A percentile compares a stretch with the other conserved stretches of the same genome.
phyloP scores from a whole-genome alignment of 2,888 invertebrate species.

The Epicampocera succincta region DNA sequence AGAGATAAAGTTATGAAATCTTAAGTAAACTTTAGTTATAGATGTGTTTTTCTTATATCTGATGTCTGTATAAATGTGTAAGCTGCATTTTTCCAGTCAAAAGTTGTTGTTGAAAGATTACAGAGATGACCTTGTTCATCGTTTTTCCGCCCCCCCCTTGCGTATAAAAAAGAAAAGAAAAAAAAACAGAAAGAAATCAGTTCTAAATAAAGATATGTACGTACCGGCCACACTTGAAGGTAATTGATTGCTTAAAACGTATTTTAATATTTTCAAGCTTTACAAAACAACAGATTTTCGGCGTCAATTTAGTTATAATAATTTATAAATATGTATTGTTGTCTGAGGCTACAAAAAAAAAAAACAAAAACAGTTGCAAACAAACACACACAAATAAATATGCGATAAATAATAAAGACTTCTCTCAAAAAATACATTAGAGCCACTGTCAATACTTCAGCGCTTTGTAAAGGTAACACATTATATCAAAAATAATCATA shows the following conservation, averaged over 20 bases:
- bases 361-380: conserved; percentile 24
- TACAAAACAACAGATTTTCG: conserved; percentile 50
- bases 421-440: conserved; percentile 45
- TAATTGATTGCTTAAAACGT: conserved; percentile 63
- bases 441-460: conserved; percentile 44
- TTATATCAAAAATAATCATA: conserved; percentile 51
- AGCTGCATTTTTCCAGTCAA: conserved; percentile 64
- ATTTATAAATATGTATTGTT: conserved; percentile 41
- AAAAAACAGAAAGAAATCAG: conserved; percentile 23
- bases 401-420: conserved; percentile 38
- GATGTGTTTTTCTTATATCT: conserved; percentile 39
- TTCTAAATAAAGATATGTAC: conserved; percentile 33
- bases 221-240: conserved; percentile 58
- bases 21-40: conserved; percentile 55
- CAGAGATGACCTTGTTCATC: conserved; percentile 62
- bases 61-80: conserved; percentile 41
- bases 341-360: conserved; percentile 57
- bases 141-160: conserved; percentile 34
- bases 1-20: conserved; percentile 54
- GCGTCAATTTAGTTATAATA: conserved; percentile 54
- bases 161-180: conserved; percentile 19
- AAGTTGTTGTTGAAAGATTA: conserved; percentile 56
- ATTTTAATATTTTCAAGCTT: conserved; percentile 63
- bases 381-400: conserved; percentile 33
- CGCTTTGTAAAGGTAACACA: conserved; percentile 71